Evolutionary conservation across 1,140 invertebrate genomes (phyloP), one percentile per base, ranked within the genome.

Genomic region (Orussus abietinus): DNA sequence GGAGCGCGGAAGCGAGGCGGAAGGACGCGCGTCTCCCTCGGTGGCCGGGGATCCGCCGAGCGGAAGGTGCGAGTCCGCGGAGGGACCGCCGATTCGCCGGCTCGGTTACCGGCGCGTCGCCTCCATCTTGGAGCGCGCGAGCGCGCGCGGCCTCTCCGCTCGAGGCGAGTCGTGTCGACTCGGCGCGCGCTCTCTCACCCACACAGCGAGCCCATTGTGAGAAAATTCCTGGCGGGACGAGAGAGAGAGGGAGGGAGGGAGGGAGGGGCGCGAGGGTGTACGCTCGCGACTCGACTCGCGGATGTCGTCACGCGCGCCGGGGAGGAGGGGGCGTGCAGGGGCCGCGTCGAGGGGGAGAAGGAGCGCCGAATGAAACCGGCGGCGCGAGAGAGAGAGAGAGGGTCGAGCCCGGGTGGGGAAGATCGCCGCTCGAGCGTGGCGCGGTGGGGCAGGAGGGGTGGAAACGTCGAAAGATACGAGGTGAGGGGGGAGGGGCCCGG

Each of bases 151-250:
- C 50, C 42, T 20, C 32, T 21, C 41, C n/a, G n/a, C n/a, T n/a
- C n/a, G n/a, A n/a, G n/a, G n/a, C n/a, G n/a, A n/a, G n/a, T 25
- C 22, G 22, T 25, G 6, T 6, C 22, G n/a, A 25, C 22, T 25
- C 22, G 6, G 22, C n/a, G n/a, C 22, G 22, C n/a, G 6, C 6
- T n/a, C n/a, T 7, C 55, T 65, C 62, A 64, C 66, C 50, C 61
- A 66, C 59, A 69, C 66, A 55, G 62, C 56, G 58, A 53, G 59
- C 55, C 62, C 62, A 69, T 69, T 69, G 64, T 67, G 59, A 60
- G 59, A 64, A 52, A 58, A 56, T 66, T 64, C 60, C 57, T 59
- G 53, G 51, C 59, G 51, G 58, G 57, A 51, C 58, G 31, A 60
- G 59, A 57, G 57, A 54, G 56, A 49, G 49, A 45, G 47, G 47